Percentiles rank a stretch among this genome's conserved stretches.
Conservation (phyloP, 2,797 vertebrate genomes). For the Gambelia wislizenii region DNA sequence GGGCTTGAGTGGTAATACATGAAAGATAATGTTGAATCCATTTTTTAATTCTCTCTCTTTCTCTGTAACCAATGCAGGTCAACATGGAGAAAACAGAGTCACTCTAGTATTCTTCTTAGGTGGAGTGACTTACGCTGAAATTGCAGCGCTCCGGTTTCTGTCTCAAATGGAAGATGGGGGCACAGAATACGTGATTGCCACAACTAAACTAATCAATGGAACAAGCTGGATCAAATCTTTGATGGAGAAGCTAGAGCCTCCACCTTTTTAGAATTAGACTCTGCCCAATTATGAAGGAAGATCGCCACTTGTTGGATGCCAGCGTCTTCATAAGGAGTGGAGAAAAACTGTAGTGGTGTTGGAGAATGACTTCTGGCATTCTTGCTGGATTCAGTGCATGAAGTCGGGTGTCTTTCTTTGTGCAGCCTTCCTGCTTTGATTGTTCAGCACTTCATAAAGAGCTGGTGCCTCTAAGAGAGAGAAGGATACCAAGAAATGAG, state of each 20-base stretch:
- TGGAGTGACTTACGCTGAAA: slow-evolving; percentile 94
- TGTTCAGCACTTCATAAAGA: background rate
- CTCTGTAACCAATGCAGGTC: slow-evolving; percentile 81
- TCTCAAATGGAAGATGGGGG: slow-evolving; percentile 97
- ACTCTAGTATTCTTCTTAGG: slow-evolving; percentile 97
- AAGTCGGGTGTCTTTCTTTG: background rate
- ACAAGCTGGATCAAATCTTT: slow-evolving; percentile 94
- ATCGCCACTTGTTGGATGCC: rapidly evolving
- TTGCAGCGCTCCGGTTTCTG: slow-evolving; percentile 94
- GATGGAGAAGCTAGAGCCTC: slow-evolving; percentile 91
- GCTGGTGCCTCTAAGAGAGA: background rate
- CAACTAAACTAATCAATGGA: slow-evolving; percentile 96
- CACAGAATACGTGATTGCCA: slow-evolving; percentile 95
- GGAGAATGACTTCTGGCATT: background rate
- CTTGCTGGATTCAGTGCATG: background rate
- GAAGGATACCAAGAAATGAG: background rate
- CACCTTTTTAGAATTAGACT: slow-evolving; percentile 69
- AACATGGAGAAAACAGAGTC: slow-evolving; percentile 95
- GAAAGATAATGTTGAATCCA: background rate
- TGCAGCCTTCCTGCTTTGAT: background rate
- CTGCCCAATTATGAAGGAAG: background rate
- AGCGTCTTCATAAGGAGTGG: background rate
- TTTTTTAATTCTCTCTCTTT: background rate
- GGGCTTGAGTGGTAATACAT: background rate
- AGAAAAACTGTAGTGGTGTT: background rate